Evolutionary conservation across 2,888 invertebrate species (phyloP), one percentile per base, ranked within the genome.

Genomic region (Therioaphis trifolii): DNA sequence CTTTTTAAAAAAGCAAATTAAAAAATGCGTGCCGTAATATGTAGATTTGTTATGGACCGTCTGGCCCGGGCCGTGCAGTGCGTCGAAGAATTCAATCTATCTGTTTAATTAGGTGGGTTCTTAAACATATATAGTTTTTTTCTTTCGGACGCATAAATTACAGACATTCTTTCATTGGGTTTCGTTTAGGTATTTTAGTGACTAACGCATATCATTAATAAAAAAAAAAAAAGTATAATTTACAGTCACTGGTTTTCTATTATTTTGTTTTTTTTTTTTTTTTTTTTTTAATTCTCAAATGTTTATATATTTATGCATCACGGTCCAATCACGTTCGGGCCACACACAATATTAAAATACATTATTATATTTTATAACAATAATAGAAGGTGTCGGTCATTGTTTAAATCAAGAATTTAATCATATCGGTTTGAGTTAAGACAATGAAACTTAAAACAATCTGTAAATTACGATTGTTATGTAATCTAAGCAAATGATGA

Each of bases 81-180:
- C 68, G 78, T 27, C 69, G 40, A 72, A 61, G 61, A 71, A 72
- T 80, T 72, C 80, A 80, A 80, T 80, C 71, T 72, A 49, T 80
- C 69, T 61, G 80, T 80, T 80, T 80, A 80, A 80, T 80, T 80
- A 72, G 55, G 79, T 58, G n/a, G n/a, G n/a, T n/a, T n/a, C n/a
- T n/a, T n/a, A n/a, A n/a, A n/a, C n/a, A n/a, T n/a, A n/a, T n/a
- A n/a, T n/a, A n/a, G 15, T 71, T 61, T 80, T 71, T 72, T 61
- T 61, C 46, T 35, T 35, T 35, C 61, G 46, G 61, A 46, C 49
- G 80, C 71, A 80, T 80, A 80, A 80, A 80, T 80, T 80, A 80
- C 43, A 24, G 9, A 79, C 55, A 69, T 78, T 78, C 78, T 78
- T 68, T 24, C 78, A 27, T 79, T 27, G 68, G 68, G 27, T 69